phyloP scores from a whole-genome alignment of 1,140 invertebrate genomes.

The Neodiprion fabricii region DNA sequence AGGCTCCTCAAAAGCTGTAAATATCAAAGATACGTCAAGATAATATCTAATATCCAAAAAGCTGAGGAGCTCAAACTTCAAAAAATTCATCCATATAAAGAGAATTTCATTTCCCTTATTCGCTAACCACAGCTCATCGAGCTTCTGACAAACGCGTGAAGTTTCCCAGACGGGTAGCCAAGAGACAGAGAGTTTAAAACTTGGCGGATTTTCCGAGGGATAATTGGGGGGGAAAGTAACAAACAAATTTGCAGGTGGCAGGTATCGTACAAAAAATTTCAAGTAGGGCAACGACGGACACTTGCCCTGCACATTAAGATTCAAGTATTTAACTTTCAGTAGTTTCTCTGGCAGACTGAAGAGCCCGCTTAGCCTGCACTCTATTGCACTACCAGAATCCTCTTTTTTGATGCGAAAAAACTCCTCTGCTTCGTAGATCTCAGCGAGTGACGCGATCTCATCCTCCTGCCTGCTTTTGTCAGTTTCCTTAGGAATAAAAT shows the following conservation, averaged over 20 bases:
- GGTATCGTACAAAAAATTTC: slow-evolving; percentile 19
- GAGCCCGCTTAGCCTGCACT: slow-evolving; percentile 19
- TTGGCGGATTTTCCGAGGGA: slow-evolving; percentile 28
- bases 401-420: slow-evolving; percentile 22
- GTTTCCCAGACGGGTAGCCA: slow-evolving; percentile 37
- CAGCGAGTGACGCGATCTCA: slow-evolving; percentile 31
- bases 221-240: slow-evolving; percentile 29
- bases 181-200: slow-evolving; percentile 24
- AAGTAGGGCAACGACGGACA: not conserved
- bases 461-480: slow-evolving; percentile 31
- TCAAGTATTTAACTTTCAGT: not conserved
- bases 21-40: slow-evolving; percentile 35
- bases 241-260: slow-evolving; percentile 33
- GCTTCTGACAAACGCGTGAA: slow-evolving; percentile 35
- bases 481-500: not conserved
- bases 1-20: slow-evolving; percentile 11
- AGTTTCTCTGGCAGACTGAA: slow-evolving; percentile 17
- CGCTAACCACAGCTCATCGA: slow-evolving; percentile 62
- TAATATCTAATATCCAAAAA: slow-evolving; percentile 34
- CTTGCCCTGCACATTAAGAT: slow-evolving; percentile 2
- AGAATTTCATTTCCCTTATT: slow-evolving; percentile 60
- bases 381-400: not conserved
- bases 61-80: slow-evolving; percentile 59
- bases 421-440: slow-evolving; percentile 30
- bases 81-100: slow-evolving; percentile 63